Conservation (phyloP, 1,140 invertebrate species). For the Bathynomus jamesi region DNA sequence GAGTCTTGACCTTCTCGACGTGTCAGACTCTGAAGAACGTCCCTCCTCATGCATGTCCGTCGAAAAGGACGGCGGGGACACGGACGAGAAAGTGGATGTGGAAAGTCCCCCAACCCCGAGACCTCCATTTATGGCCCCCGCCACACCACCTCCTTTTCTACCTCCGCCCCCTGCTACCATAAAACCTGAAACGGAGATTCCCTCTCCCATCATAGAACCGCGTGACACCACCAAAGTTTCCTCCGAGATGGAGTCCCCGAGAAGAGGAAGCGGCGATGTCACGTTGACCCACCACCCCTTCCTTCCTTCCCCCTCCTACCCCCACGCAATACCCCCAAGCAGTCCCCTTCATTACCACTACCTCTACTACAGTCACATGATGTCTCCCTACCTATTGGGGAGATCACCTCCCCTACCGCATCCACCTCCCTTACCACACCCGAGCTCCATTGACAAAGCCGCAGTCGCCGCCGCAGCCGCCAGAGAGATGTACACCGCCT, state of each 20-base stretch:
- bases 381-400: not conserved
- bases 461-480: not conserved
- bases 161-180: not conserved
- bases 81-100: not conserved
- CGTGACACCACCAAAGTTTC: not conserved
- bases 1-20: constrained; percentile 15
- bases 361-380: not conserved
- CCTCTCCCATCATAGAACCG: not conserved
- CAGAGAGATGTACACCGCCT: not conserved
- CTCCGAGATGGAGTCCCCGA: not conserved
- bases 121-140: not conserved
- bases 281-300: constrained; percentile 19
- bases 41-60: not conserved
- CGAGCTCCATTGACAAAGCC: not conserved
- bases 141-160: not conserved
- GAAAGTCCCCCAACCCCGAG: not conserved
- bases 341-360: not conserved
- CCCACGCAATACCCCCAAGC: not conserved
- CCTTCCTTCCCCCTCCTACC: not conserved
- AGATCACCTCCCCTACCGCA: not conserved
- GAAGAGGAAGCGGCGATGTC: constrained; percentile 17
- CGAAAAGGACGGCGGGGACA: constrained; percentile 11
- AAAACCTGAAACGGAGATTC: not conserved
- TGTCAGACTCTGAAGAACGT: not conserved
- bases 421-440: not conserved